A percentile compares a stretch with the other conserved stretches of the same genome.
Conservation (phyloP, 2,113 vertebrate genomes). For the Dolichallabes microphthalmus region DNA sequence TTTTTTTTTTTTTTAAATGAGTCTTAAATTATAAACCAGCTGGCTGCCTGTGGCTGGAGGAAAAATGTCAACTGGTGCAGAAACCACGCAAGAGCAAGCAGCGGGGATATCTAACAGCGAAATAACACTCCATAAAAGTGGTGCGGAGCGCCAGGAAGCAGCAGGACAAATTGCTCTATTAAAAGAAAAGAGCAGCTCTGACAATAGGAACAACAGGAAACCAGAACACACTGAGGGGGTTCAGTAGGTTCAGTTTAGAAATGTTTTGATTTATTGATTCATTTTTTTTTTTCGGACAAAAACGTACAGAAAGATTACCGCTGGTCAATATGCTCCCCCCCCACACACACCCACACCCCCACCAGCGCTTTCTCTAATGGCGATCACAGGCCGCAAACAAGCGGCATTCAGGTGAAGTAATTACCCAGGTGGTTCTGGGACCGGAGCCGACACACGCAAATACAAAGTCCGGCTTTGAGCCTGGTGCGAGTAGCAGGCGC, state of each 20-base stretch:
- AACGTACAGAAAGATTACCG: constrained; percentile 48
- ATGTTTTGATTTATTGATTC: constrained; percentile 47
- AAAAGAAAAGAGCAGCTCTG: constrained; percentile 38
- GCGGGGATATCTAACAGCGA: constrained; percentile 57
- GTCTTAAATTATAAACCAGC: constrained; percentile 59
- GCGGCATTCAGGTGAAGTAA: constrained; percentile 71
- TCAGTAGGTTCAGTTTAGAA: neutral
- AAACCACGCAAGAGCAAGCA: constrained; percentile 33
- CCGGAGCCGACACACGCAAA: constrained; percentile 47
- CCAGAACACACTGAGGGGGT: constrained; percentile 28
- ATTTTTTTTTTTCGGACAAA: neutral
- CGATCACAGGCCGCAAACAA: constrained; percentile 66
- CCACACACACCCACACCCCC: no score
- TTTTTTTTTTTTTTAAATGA: constrained; percentile 49
- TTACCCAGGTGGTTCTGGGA: constrained; percentile 66
- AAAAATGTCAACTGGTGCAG: constrained; percentile 58
- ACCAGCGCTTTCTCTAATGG: constrained; percentile 37
- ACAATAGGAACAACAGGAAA: constrained; percentile 38
- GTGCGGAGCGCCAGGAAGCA: constrained; percentile 50
- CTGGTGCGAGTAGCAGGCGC: constrained; percentile 62
- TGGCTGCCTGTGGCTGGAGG: constrained; percentile 56
- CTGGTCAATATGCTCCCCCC: neutral
- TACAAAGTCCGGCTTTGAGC: constrained; percentile 70
- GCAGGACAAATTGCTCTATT: constrained; percentile 52
- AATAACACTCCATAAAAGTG: constrained; percentile 54